Evolutionary conservation across 2,113 vertebrate genomes (phyloP), one percentile per base, ranked within the genome.

Genomic region (Eurypyga helias): DNA sequence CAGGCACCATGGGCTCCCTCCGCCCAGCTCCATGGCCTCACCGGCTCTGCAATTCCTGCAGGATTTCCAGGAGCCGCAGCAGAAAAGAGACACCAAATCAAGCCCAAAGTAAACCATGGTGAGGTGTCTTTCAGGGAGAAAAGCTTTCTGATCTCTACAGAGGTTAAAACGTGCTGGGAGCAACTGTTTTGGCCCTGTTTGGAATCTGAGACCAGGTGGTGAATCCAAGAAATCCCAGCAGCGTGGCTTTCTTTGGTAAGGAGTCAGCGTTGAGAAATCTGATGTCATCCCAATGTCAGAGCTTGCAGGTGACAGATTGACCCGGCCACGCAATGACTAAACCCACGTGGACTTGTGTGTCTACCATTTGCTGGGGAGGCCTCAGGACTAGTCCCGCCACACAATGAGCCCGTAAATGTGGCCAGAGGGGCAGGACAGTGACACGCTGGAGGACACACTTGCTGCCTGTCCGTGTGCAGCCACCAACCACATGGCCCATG

Each of bases 11-110:
- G 1, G 70, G 46, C 41, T 93, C 31, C 38, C 72, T 79, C 46
- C 28, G 0, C 62, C 55, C 52, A 80, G 51, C 57, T 85, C 83
- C 81, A 26, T 0, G 2, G 15, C 15, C 66, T 78, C 0, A 0
- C 69, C 25, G 11, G 41, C 48, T 58, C 75, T 66, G 29, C 46
- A 73, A 4, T 21, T 85, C 36, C 82, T 38, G 34, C 4, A 17
- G 25, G 33, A 21, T 49, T 46, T 93, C 46, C 46, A 81, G 71
- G n/a, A 92, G 18, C 41, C 18, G 1, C 82, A 83, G 71, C 43
- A 85, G 72, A 89, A 89, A 61, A 38, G 25, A 78, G 33, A 66
- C 17, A 52, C 26, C 36, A 36, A 90, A 13, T 36, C 62, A 83
- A 78, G 52, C 18, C 13, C 43, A 31, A 33, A 80, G 31, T 6